Conservation (phyloP, 2,113 vertebrate genomes). For the Pelusios castaneus region DNA sequence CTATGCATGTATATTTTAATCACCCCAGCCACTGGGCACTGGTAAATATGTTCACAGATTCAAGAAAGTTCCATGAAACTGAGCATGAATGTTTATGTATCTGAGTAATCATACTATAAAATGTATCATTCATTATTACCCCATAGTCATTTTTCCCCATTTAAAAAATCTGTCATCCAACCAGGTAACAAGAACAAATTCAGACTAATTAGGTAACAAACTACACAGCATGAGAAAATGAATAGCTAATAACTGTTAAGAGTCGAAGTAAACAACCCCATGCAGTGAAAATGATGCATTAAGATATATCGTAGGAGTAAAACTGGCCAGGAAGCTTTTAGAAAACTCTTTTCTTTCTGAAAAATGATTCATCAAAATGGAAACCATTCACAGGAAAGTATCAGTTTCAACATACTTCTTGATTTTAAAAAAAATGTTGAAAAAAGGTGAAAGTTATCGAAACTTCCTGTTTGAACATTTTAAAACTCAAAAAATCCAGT, state of each 20-base stretch:
- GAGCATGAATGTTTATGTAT: constrained; percentile 42
- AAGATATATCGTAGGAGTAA: not conserved
- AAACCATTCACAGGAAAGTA: not conserved
- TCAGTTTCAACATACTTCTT: not conserved
- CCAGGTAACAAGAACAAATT: constrained; percentile 60
- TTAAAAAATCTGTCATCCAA: constrained; percentile 48
- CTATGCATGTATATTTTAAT: not conserved
- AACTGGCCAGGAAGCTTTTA: not conserved
- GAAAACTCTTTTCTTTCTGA: not conserved
- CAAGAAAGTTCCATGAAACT: constrained; percentile 36
- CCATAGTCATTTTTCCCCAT: constrained; percentile 43
- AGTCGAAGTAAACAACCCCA: not conserved
- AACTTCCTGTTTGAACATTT: not conserved
- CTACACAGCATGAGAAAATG: constrained; percentile 57
- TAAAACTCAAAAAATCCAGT: not conserved
- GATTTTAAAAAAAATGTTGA: not conserved
- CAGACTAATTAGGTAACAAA: constrained; percentile 66
- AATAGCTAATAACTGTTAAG: constrained; percentile 59
- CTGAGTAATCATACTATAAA: constrained; percentile 50
- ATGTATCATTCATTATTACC: constrained; percentile 55
- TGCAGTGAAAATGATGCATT: not conserved
- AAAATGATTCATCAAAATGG: not conserved
- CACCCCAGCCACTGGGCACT: constrained; percentile 23
- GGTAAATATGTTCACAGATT: constrained; percentile 19
- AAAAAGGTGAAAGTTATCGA: not conserved